Evolutionary conservation across 2,113 vertebrate species (phyloP).

Genomic region (Caloenas nicobarica): DNA sequence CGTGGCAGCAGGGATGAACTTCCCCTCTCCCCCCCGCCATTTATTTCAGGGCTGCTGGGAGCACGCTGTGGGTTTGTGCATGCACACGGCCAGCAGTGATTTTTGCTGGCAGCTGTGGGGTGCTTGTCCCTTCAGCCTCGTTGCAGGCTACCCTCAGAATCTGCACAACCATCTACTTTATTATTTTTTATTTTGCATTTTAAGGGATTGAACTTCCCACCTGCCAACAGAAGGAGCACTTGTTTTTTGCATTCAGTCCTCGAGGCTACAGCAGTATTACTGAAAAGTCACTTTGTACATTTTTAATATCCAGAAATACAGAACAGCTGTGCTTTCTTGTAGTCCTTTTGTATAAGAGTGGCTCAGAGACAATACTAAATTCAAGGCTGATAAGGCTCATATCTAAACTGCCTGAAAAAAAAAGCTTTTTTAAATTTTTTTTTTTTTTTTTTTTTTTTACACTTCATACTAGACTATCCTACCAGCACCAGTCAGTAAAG

Average conservation of each 20-base stretch:
- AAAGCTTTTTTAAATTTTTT: not conserved
- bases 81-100: slow-evolving; percentile 7
- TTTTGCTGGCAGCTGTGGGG: slow-evolving; percentile 11
- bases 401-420: not conserved
- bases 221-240: slow-evolving; percentile 45
- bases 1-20: slow-evolving; percentile 27
- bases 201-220: slow-evolving; percentile 29
- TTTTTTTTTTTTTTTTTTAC: not conserved
- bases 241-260: not conserved
- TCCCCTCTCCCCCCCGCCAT: not conserved
- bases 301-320: slow-evolving; percentile 49
- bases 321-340: slow-evolving; percentile 4
- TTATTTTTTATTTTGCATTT: slow-evolving; percentile 23
- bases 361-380: slow-evolving; percentile 8
- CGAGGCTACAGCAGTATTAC: not conserved
- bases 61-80: rapidly evolving
- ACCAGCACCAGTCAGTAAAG: not conserved
- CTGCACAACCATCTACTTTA: not conserved
- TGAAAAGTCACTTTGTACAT: slow-evolving; percentile 51
- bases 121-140: not conserved
- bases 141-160: not conserved
- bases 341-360: not conserved
- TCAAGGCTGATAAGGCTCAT: not conserved
- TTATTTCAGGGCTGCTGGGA: slow-evolving; percentile 3
- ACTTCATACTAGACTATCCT: not conserved